Evolutionary conservation across 2,888 invertebrate species (phyloP), one percentile per base, ranked within the genome.

Genomic region (Dryobota labecula): DNA sequence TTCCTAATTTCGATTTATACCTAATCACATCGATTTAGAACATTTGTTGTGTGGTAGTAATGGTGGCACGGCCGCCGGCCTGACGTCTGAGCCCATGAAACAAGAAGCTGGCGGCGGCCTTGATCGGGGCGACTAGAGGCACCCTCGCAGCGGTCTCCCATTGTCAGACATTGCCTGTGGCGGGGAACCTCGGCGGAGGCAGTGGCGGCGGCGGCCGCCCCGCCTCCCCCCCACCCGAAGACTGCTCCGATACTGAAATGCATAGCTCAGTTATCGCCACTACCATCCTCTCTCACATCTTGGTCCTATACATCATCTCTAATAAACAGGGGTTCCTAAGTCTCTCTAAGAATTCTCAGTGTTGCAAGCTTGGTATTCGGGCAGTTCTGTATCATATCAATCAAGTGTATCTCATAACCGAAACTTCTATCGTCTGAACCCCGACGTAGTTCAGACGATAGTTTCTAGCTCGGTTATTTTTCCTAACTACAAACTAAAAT

Each of bases 201-300:
- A 98, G 97, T 92, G 98, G 98, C 87, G 98, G 98, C 93, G 98
- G 98, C 93, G 98, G 97, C 93, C 98, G 97, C 90, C 96, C 94
- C 90, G 95, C 97, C 94, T 97, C 97, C 94, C 97, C 98, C 94
- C 96, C 96, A 94, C 96, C 96, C 96, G 98, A 98, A 96, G 98
- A 98, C 96, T 97, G 98, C 96, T 98, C 98, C 94, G 98, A 98
- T 95, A 98, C 98, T 97, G 98, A 97, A 95, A 93, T 53, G 18
- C 65, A 73, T 24, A 83, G 69, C 67, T 62, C 41, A 41, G 75
- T 77, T 79, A 81, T 62, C 65, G 47, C 51, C 6, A 53, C 24
- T 27, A 61, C 33, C 43, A 36, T 54, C n/a, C n/a, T 9, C 8
- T 30, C 64, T 53, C 49, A 24, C 15, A 61, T 30, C 8, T 49